A percentile compares a stretch with the other conserved stretches of the same genome.
Conservation (phyloP, 2,113 vertebrate species). For the Spea multiplicata region DNA sequence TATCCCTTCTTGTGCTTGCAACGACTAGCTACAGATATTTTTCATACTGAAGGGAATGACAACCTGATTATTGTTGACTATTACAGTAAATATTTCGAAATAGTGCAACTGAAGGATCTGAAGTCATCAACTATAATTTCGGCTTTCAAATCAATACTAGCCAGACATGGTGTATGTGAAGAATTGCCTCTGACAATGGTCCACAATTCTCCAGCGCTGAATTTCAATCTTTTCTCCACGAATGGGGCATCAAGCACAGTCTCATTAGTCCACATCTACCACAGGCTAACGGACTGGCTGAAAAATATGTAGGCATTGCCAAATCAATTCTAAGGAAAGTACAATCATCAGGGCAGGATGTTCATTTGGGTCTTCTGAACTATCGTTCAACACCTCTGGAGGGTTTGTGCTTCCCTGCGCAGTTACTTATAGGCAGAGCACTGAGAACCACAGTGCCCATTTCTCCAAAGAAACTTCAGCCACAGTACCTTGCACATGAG, state of each 20-base stretch:
- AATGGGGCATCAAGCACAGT: too few relatives aligned
- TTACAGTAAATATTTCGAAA: background rate
- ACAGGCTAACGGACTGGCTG: too few relatives aligned
- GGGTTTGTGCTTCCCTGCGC: background rate
- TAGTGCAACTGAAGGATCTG: background rate
- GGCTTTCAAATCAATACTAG: background rate
- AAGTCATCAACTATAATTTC: background rate
- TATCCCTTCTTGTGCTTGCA: background rate
- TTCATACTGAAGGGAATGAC: background rate
- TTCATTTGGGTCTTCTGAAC: background rate
- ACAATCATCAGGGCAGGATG: background rate
- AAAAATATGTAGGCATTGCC: background rate
- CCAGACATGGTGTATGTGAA: background rate
- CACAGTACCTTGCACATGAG: background rate
- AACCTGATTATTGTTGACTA: background rate
- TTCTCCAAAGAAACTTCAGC: background rate
- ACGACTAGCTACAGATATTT: background rate
- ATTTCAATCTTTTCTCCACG: too few relatives aligned
- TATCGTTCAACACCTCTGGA: background rate
- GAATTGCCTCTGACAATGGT: background rate
- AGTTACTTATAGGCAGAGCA: background rate
- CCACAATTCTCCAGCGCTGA: background rate
- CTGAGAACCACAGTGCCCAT: background rate
- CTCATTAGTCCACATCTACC: too few relatives aligned
- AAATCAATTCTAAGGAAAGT: background rate